phyloP scores from a whole-genome alignment of 1,140 invertebrate species.

The Aphis gossypii region DNA sequence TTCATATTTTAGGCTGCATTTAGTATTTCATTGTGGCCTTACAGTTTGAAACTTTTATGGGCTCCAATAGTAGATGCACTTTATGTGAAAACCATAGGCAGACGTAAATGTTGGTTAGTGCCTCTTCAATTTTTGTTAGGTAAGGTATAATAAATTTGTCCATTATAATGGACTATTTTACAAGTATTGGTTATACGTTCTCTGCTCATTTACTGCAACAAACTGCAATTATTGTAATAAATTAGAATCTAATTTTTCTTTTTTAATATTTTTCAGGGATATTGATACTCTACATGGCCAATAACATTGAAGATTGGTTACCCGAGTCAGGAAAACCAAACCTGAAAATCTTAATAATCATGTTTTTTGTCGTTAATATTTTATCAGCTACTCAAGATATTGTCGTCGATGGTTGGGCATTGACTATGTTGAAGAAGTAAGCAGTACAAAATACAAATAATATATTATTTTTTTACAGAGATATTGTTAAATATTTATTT shows the following conservation, averaged over 20 bases:
- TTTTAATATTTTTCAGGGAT: background rate
- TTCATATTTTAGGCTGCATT: constrained; percentile 88
- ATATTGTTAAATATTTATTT: background rate
- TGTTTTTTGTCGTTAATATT: background rate
- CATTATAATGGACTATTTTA: background rate
- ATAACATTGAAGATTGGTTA: constrained; percentile 78
- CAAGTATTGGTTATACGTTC: constrained; percentile 62
- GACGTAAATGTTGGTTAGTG: constrained; percentile 97
- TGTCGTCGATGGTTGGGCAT: constrained; percentile 72
- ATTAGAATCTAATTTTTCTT: background rate
- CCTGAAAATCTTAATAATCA: background rate
- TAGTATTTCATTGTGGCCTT: constrained; percentile 97
- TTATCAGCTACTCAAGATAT: constrained; percentile 99
- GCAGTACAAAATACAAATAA: no score
- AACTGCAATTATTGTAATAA: no score
- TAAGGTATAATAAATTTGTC: background rate
- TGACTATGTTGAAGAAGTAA: constrained; percentile 65
- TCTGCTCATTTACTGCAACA: background rate
- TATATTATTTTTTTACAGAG: background rate
- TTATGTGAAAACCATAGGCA: constrained; percentile 82
- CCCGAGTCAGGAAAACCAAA: constrained; percentile 64
- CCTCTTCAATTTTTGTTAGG: constrained; percentile 88
- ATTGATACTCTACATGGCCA: constrained; percentile 85
- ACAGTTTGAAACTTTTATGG: constrained; percentile 96
- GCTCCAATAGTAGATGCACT: constrained; percentile 96